These are phyloP conservation scores for Perdix hodgsoniae DNA, from an alignment of 2,797 vertebrate genomes.

Conservation along the genomic window DNA sequence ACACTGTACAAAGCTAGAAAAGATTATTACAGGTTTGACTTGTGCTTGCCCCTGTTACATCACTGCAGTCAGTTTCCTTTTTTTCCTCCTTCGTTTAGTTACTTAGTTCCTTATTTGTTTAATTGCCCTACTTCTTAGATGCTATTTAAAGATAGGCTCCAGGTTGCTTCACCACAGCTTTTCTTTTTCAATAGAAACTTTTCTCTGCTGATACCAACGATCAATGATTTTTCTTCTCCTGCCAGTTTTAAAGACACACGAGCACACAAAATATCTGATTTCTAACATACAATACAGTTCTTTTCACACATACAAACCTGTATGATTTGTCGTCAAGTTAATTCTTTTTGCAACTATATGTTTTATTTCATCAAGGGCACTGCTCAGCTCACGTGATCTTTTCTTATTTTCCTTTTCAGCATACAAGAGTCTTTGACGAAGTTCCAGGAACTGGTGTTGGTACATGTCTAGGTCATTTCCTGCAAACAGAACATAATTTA, in stretches of 20 bases:
- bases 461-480: constrained; percentile 61
- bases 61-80: neutral
- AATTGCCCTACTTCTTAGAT: neutral
- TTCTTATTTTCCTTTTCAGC: constrained; percentile 75
- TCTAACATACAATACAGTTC: neutral
- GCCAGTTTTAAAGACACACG: neutral
- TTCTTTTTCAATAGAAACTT: neutral
- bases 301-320: constrained; percentile 41
- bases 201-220: neutral
- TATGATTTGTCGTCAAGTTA: neutral
- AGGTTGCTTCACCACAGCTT: neutral
- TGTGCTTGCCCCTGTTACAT: neutral
- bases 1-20: neutral
- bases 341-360: neutral
- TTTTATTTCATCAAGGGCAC: constrained; percentile 70
- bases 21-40: neutral
- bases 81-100: neutral
- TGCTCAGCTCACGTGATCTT: constrained; percentile 55
- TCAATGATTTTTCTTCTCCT: neutral
- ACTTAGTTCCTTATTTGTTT: neutral
- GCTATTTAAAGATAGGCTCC: neutral
- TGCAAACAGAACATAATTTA: constrained; percentile 60
- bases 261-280: neutral
- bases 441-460: constrained; percentile 71
- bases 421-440: constrained; percentile 67